phyloP scores from a whole-genome alignment of 1,140 invertebrate species.

The Aphis craccivora region DNA sequence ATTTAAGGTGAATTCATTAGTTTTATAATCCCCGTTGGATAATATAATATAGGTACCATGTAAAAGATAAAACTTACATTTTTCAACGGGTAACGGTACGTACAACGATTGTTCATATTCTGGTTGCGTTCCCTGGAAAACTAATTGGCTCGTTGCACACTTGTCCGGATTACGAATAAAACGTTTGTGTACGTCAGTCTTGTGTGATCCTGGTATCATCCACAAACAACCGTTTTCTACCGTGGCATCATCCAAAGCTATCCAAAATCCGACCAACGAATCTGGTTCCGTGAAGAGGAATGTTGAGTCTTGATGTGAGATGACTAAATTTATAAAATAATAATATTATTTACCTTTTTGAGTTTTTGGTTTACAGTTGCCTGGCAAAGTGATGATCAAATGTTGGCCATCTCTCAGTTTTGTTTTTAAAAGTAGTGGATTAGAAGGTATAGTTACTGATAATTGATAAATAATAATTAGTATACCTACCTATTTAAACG shows the following conservation, averaged over 20 bases:
- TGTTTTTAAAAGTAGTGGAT: too few relatives aligned
- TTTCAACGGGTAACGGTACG: constrained; percentile 78
- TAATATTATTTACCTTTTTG: background rate
- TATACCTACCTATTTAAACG: too few relatives aligned
- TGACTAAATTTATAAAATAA: constrained; percentile 68
- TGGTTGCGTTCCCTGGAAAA: constrained; percentile 72
- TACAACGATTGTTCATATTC: constrained; percentile 81
- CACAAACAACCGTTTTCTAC: constrained; percentile 93
- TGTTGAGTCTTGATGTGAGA: constrained; percentile 85
- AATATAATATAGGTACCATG: background rate
- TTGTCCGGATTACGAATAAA: constrained; percentile 76
- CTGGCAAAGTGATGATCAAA: too few relatives aligned
- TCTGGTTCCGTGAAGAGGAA: constrained; percentile 82
- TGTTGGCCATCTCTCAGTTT: too few relatives aligned
- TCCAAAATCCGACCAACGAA: constrained; percentile 86
- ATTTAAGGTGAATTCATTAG: background rate
- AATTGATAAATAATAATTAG: too few relatives aligned
- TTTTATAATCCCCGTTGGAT: background rate
- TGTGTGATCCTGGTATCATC: constrained; percentile 91
- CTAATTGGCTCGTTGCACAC: constrained; percentile 69
- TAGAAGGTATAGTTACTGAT: too few relatives aligned
- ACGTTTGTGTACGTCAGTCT: constrained; percentile 77
- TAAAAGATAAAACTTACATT: constrained; percentile 68
- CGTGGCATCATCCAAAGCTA: constrained; percentile 91
- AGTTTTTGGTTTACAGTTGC: background rate